Evolutionary conservation across 1,140 invertebrate genomes (phyloP).

Genomic region (Dolichoris vasculosae): DNA sequence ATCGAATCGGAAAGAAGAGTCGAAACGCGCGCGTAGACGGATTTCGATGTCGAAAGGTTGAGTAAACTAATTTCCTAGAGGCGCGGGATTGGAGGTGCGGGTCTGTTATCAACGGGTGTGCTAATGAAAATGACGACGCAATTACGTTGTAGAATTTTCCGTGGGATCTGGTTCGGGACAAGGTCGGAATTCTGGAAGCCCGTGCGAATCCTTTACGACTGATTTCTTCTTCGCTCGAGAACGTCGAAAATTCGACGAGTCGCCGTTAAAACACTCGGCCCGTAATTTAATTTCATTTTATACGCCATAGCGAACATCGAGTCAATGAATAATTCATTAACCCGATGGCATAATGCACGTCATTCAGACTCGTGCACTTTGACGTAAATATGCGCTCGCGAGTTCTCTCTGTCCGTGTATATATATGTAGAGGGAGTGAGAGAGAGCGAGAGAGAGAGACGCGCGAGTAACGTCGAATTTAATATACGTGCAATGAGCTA

Average conservation of each 20-base stretch:
- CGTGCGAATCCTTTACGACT: background rate
- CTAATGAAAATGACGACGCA: background rate
- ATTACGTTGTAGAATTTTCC: background rate
- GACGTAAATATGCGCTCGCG: slow-evolving; percentile 3
- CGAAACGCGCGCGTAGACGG: too few species aligned
- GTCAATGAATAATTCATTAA: slow-evolving; percentile 47
- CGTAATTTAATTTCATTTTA: slow-evolving; percentile 43
- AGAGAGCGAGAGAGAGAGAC: background rate
- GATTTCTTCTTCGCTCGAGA: slow-evolving; percentile 14
- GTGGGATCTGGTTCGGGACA: too few species aligned
- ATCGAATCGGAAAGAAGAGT: too few species aligned
- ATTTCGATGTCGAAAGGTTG: background rate
- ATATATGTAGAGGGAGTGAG: too few species aligned
- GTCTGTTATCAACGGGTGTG: background rate
- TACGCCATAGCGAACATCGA: background rate
- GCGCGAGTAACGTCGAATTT: background rate
- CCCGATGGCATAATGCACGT: slow-evolving; percentile 35
- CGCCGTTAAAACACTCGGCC: background rate
- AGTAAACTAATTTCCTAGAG: background rate
- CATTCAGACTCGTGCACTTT: slow-evolving; percentile 42
- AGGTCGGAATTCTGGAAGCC: background rate
- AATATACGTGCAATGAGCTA: background rate
- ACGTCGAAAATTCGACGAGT: background rate
- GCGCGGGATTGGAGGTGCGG: background rate
- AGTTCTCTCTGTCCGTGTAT: too few species aligned